These are phyloP conservation scores for Rousettus madagascariensis DNA, from an alignment of 2,797 vertebrate species.

Conservation along the genomic window DNA sequence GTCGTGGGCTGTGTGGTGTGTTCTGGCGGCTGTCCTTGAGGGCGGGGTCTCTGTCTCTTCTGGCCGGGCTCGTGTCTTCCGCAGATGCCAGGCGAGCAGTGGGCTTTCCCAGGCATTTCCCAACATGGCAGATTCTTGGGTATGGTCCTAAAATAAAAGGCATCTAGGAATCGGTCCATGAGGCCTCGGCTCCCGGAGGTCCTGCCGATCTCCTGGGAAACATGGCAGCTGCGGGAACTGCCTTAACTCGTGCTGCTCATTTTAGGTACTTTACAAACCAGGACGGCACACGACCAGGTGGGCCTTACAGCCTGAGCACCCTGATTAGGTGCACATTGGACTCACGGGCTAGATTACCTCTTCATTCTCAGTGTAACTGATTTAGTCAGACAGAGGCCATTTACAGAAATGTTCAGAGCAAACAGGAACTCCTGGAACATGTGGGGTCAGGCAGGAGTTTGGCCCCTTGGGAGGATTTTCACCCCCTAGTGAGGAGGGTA, in stretches of 20 bases:
- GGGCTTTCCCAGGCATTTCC: neutral
- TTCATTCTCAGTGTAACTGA: neutral
- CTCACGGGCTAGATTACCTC: neutral
- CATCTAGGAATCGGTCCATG: neutral
- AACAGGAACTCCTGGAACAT: neutral
- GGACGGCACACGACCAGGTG: neutral
- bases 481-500: no score
- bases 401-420: neutral
- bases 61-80: neutral
- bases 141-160: neutral
- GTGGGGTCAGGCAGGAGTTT: neutral
- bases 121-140: neutral
- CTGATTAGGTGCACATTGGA: neutral
- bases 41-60: neutral
- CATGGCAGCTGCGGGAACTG: neutral
- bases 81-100: neutral
- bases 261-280: neutral
- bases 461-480: neutral
- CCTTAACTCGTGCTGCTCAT: neutral
- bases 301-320: neutral
- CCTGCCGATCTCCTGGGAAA: neutral
- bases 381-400: neutral
- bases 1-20: rapidly evolving
- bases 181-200: neutral
- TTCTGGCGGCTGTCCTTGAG: neutral